Evolutionary conservation across 2,113 vertebrate species (phyloP).

Genomic region (Elaphurus davidianus): DNA sequence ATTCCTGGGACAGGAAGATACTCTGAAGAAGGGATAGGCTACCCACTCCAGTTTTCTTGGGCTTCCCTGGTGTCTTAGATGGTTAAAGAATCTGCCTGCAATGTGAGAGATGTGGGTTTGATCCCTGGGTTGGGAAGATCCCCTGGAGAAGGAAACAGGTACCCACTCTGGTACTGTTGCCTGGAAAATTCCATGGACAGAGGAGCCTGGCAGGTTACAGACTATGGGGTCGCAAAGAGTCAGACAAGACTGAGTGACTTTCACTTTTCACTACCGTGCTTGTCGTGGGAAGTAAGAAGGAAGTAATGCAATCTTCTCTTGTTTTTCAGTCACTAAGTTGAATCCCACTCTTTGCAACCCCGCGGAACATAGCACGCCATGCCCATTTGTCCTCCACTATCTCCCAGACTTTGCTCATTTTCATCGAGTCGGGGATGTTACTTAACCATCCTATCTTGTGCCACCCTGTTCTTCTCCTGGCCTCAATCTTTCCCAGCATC

Average conservation of each 20-base stretch:
- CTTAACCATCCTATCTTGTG: not conserved
- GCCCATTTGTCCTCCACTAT: not conserved
- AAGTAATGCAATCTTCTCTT: not conserved
- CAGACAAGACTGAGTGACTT: not conserved
- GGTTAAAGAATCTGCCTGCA: not conserved
- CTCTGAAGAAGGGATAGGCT: not conserved
- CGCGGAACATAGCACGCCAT: not conserved
- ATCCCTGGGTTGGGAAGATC: not conserved
- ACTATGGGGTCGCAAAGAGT: not conserved
- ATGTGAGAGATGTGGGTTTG: not conserved
- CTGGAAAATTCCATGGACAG: not conserved
- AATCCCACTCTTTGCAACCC: not conserved
- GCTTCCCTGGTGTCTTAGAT: not conserved
- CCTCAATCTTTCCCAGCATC: not conserved
- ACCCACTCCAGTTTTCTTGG: not conserved
- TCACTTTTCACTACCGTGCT: not conserved
- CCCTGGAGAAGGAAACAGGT: not conserved
- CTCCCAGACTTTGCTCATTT: not conserved
- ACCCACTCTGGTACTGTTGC: not conserved
- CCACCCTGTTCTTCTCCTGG: not conserved
- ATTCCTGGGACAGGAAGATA: not conserved
- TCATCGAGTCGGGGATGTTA: not conserved
- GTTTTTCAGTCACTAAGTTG: not conserved
- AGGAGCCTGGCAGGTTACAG: not conserved
- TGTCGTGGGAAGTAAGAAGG: too few relatives aligned